Percentiles rank a stretch among this genome's conserved stretches.
These are phyloP conservation scores for Microplitis demolitor DNA, from an alignment of 1,140 invertebrate species.

Conservation along the genomic window DNA sequence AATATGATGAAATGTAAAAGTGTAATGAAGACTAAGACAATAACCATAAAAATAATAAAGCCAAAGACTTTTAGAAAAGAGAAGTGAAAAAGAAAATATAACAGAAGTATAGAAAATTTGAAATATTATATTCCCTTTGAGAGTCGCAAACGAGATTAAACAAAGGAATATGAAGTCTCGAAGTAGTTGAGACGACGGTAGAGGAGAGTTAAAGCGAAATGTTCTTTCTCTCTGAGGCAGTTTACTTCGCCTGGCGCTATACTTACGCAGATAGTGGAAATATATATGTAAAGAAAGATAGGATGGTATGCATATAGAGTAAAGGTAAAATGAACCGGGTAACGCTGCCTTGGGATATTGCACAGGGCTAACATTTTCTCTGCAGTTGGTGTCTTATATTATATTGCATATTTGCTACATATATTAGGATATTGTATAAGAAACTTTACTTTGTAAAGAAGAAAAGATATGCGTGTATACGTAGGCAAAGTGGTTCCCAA, in stretches of 20 bases:
- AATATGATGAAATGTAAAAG: too few relatives aligned
- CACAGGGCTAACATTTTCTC: not conserved
- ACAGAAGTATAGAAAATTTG: slow-evolving; percentile 6
- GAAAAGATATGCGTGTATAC: too few relatives aligned
- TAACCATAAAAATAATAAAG: slow-evolving; percentile 17
- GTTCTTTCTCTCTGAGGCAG: slow-evolving; percentile 1
- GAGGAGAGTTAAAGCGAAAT: not conserved
- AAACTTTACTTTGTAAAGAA: not conserved
- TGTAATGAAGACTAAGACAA: not conserved
- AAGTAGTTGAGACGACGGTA: not conserved
- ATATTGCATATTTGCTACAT: not conserved
- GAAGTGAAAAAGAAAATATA: slow-evolving; percentile 11
- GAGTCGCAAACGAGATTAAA: slow-evolving; percentile 30
- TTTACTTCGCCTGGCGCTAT: slow-evolving; percentile 19
- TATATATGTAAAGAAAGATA: slow-evolving; percentile 31
- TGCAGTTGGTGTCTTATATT: not conserved
- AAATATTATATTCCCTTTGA: slow-evolving; percentile 10
- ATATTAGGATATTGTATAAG: not conserved
- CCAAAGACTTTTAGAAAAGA: slow-evolving; percentile 4
- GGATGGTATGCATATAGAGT: slow-evolving; percentile 59
- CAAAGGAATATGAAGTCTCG: slow-evolving; percentile 17
- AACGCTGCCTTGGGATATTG: slow-evolving; percentile 32
- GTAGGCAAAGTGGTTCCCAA: too few relatives aligned
- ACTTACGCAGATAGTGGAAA: slow-evolving; percentile 5
- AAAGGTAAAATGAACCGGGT: slow-evolving; percentile 56